Conservation (phyloP, 2,113 vertebrate genomes). For the Actenoides hombroni region DNA sequence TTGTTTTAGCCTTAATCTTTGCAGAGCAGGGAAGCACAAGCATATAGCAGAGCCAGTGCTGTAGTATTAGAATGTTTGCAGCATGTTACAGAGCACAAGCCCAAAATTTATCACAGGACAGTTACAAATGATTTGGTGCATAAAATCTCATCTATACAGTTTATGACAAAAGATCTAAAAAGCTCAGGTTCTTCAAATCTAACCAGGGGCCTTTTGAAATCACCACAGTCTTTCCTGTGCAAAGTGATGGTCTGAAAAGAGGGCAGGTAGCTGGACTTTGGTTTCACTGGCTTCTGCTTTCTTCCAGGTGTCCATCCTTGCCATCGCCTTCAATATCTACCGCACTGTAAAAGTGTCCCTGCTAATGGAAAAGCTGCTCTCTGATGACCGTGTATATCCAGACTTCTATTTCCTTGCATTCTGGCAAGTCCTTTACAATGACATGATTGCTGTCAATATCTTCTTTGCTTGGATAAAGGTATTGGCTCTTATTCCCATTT, state of each 20-base stretch:
- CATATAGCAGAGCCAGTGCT: background rate
- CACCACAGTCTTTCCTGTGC: background rate
- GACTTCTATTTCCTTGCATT: conserved; percentile 71
- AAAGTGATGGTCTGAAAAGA: background rate
- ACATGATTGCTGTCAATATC: conserved; percentile 64
- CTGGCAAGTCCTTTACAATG: conserved; percentile 65
- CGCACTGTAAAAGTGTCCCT: conserved; percentile 28
- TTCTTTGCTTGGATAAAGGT: conserved; percentile 75
- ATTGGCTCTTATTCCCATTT: background rate
- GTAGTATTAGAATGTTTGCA: background rate
- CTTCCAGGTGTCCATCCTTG: conserved; percentile 60
- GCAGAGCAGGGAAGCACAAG: background rate
- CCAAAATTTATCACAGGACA: background rate
- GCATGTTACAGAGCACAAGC: background rate
- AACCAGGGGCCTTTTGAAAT: background rate
- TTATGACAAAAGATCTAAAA: background rate
- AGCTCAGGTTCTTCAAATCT: background rate
- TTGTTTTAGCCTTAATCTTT: background rate
- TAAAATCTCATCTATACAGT: background rate
- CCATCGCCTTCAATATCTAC: conserved; percentile 59
- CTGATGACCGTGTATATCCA: conserved; percentile 44
- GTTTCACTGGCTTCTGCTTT: background rate
- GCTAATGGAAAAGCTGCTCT: conserved; percentile 63
- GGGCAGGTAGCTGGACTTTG: background rate
- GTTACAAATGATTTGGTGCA: background rate